These are phyloP conservation scores for Dione vanillae DNA, from an alignment of 2,888 invertebrate genomes.

Conservation along the genomic window DNA sequence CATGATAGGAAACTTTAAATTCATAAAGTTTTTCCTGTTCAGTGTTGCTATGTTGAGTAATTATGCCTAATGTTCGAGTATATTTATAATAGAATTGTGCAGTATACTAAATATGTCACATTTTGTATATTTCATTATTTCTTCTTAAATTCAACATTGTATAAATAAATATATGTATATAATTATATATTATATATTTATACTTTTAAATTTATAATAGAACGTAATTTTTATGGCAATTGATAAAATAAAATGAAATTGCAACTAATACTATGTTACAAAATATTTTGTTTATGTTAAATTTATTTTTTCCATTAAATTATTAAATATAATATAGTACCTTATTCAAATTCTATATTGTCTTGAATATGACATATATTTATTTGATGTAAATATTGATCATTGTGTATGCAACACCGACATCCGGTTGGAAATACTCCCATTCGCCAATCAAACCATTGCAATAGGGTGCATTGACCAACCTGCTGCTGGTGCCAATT, in stretches of 20 bases:
- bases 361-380: too few relatives aligned
- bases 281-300: not conserved
- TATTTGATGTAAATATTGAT: not conserved
- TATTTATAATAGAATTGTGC: not conserved
- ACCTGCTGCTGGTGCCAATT: constrained; percentile 76
- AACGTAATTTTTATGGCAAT: not conserved
- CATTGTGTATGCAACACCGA: constrained; percentile 57
- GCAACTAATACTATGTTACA: not conserved
- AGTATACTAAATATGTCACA: not conserved
- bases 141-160: too few relatives aligned
- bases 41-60: constrained; percentile 51
- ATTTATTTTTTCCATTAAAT: not conserved
- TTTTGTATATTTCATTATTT: not conserved
- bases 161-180: not conserved
- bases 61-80: not conserved
- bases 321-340: not conserved
- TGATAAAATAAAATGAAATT: not conserved
- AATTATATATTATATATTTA: not conserved
- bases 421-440: constrained; percentile 69
- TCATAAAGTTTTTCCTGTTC: constrained; percentile 51
- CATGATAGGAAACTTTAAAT: constrained; percentile 51
- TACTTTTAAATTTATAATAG: not conserved
- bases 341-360: not conserved
- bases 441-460: constrained; percentile 82
- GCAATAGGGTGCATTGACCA: constrained; percentile 82